Evolutionary conservation across 23 tunicate species (phyloP), one percentile per base, ranked within the genome.

Genomic region (Phallusia fumigata): DNA sequence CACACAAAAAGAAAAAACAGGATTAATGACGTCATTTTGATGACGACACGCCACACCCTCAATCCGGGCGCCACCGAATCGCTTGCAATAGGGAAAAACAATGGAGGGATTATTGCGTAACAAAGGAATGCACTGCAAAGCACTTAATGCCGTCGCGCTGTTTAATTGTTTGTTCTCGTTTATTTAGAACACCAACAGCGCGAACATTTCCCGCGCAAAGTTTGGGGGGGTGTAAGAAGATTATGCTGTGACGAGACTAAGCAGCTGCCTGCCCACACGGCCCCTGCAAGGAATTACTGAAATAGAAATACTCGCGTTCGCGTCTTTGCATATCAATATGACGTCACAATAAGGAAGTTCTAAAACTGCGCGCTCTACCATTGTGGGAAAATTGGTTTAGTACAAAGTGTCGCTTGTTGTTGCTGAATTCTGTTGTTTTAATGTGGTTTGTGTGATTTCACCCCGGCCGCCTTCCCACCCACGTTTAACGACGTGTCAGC

Each of bases 101-200:
- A 58, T 6, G 13, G 69, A 22, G 69, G 69, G 69, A 58, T 58
- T 58, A 58, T 58, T 58, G 69, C 69, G 69, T 16, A 58, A 58
- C 69, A 58, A 58, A 21, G 69, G 16, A 58, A 40, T 10, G 47
- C 47, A 3, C 47, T 40, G 47, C 47, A 40, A 40, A 40, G 69
- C 69, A 24, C 69, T 58, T 58, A 58, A 58, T 58, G 26, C 69
- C 16, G 69, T 24, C 69, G 69, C 28, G 69, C 28, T 58, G 16
- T 11, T 58, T 58, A 24, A 58, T 58, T 58, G 69, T 58, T 58
- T 58, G 69, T 58, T 22, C 69, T 58, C 13, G 69, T 58, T 58
- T 58, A 58, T 58, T 58, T 58, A 58, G 69, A 58, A 58, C 69
- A 13, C 69, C 69, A 13, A 58, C 69, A 8, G 69, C 69, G 69